A percentile compares a stretch with the other conserved stretches of the same genome.
Conservation (phyloP, 2,888 invertebrate species). For the Cotesia congregata region DNA sequence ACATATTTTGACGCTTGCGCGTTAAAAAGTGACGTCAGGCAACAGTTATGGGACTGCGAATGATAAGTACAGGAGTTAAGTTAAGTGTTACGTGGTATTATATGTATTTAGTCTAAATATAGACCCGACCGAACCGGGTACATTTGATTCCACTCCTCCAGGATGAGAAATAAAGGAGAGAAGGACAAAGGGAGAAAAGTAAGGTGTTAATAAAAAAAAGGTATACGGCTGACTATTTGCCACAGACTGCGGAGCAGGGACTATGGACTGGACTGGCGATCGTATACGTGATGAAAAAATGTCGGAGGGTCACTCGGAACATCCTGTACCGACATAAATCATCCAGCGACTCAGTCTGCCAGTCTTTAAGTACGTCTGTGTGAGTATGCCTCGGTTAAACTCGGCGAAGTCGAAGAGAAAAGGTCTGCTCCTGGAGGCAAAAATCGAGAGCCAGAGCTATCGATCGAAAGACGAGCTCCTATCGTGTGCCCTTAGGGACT, state of each 20-base stretch:
- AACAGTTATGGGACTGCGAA: slow-evolving; percentile 35
- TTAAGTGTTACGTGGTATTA: slow-evolving; percentile 9
- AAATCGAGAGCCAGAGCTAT: slow-evolving; percentile 21
- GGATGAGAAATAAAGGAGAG: no score
- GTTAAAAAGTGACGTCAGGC: slow-evolving; percentile 52
- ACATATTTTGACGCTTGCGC: slow-evolving; percentile 40
- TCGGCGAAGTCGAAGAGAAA: background rate
- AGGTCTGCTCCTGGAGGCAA: background rate
- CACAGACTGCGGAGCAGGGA: background rate
- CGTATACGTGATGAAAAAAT: slow-evolving; percentile 19
- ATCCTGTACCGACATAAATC: slow-evolving; percentile 25
- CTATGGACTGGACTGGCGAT: slow-evolving; percentile 2
- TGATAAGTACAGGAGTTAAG: background rate
- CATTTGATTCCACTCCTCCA: background rate
- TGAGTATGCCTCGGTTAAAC: background rate
- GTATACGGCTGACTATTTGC: background rate
- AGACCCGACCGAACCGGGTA: background rate
- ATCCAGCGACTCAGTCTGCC: background rate
- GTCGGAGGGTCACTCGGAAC: slow-evolving; percentile 18
- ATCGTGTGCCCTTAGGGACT: slow-evolving; percentile 8
- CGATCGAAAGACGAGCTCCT: slow-evolving; percentile 7
- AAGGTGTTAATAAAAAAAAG: background rate
- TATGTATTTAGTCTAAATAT: background rate
- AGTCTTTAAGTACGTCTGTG: background rate
- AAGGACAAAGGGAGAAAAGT: background rate